A percentile compares a stretch with the other conserved stretches of the same genome.
Conservation (phyloP, 2,113 vertebrate species). For the Campylomormyrus tamandua region DNA sequence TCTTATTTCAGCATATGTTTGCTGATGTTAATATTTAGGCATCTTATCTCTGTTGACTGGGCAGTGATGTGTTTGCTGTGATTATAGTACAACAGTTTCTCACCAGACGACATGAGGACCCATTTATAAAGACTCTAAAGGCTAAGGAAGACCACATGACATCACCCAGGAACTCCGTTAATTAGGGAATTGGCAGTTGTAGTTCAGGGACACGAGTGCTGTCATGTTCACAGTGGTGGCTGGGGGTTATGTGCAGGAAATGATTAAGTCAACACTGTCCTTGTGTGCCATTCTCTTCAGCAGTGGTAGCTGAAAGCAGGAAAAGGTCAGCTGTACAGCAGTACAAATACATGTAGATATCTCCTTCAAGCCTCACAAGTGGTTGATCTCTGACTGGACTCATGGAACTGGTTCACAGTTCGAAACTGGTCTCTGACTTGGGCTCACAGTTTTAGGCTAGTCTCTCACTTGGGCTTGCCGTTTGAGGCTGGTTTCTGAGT, state of each 20-base stretch:
- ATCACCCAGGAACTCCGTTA: not conserved
- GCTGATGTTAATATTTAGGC: not conserved
- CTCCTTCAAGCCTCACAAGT: conserved; percentile 13
- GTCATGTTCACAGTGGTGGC: not conserved
- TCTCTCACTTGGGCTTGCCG: not conserved
- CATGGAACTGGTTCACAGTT: not conserved
- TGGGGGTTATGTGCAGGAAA: not conserved
- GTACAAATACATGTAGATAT: not conserved
- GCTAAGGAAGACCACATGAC: not conserved
- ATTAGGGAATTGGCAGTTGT: not conserved
- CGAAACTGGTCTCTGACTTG: not conserved
- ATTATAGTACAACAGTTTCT: not conserved
- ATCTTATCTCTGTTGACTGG: not conserved
- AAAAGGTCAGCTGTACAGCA: conserved; percentile 12
- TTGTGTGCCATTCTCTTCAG: not conserved
- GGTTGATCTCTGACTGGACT: not conserved
- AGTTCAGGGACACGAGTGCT: not conserved
- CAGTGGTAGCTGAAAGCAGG: conserved; percentile 17
- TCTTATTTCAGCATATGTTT: not conserved
- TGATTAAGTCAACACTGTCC: not conserved
- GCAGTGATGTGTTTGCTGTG: not conserved
- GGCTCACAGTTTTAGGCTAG: conserved; percentile 1
- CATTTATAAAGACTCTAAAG: not conserved
- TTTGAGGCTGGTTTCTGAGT: not conserved
- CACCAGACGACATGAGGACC: not conserved